Base-by-base conservation (phyloP, 2,113 vertebrate species). In the Nyctereutes procyonoides region DNA sequence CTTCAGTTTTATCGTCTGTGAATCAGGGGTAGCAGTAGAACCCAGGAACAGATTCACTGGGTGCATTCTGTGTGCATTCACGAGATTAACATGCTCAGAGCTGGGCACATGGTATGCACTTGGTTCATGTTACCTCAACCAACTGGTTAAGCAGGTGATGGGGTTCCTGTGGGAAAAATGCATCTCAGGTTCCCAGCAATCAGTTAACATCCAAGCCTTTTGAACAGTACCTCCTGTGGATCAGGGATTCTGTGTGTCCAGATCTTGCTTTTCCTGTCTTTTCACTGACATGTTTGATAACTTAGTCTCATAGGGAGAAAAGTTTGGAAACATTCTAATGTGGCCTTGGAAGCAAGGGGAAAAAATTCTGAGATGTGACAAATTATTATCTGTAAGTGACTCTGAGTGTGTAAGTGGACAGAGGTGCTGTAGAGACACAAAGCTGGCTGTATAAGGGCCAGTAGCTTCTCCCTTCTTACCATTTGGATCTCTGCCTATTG, bases 41-140 rank as follows among this genome's bases (percentile, higher is more conserved):
- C 12, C 35, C n/a, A 8, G 17, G n/a, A 51, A 58, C 35, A 51
- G 51, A 24, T 6, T 16, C n/a, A 2, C 24, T 1, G 67, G 26
- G 3, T 1, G 0, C 43, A 5, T 7, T 20, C 22, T 1, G 60
- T 30, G 3, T 1, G 0, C 43, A 5, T 7, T 20, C 22, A 13
- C 32, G 87, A 83, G 55, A 30, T 35, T 6, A 58, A 73, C 5
- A 12, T 4, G 20, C 2, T 11, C 1, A 22, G 89, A 63, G 22
- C 32, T n/a, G 19, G 58, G 28, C 48, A 24, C 32, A 1, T 15
- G 1, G 28, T 28, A 4, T 5, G 11, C 28, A 5, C 26, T 69
- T 30, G 77, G 88, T 28, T 26, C n/a, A 1, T 16, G 56, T 17
- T 3, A 16, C 35, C 22, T 38, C 8, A 20, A 8, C 65, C 73